A percentile compares a stretch with the other conserved stretches of the same genome.
Conservation (phyloP, 2,113 vertebrate species). For the Cephalopholis sonnerati region DNA sequence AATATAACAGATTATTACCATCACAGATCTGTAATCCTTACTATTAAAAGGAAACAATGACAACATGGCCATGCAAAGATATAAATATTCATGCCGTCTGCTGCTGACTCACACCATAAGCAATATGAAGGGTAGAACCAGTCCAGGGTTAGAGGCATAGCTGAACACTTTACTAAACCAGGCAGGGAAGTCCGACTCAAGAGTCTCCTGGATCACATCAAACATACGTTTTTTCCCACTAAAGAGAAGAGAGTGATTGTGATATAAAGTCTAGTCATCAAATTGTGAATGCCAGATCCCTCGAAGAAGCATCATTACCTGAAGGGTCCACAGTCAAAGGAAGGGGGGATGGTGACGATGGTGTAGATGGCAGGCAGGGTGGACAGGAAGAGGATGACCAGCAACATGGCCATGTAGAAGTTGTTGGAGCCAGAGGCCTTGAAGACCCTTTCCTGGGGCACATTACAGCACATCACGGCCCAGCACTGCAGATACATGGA, state of each 20-base stretch:
- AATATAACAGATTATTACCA: slow-evolving; percentile 2
- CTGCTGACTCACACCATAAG: slow-evolving; percentile 91
- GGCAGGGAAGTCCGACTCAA: slow-evolving; percentile 94
- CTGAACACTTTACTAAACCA: slow-evolving; percentile 96
- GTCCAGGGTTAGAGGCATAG: slow-evolving; percentile 93
- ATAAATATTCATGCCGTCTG: background rate
- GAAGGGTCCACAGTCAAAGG: slow-evolving; percentile 98
- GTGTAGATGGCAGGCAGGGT: slow-evolving; percentile 96
- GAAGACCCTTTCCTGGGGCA: slow-evolving; percentile 95
- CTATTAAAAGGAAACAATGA: background rate
- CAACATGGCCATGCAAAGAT: background rate
- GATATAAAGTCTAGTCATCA: background rate
- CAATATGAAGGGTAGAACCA: slow-evolving; percentile 92
- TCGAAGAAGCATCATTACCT: slow-evolving; percentile 82
- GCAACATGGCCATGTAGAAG: slow-evolving; percentile 97
- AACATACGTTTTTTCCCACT: slow-evolving; percentile 98
- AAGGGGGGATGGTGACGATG: slow-evolving; percentile 95
- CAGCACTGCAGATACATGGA: slow-evolving; percentile 99
- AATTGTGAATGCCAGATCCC: background rate
- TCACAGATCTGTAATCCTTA: background rate
- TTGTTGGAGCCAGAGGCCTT: slow-evolving; percentile 97
- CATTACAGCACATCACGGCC: slow-evolving; percentile 98
- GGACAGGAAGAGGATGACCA: slow-evolving; percentile 97
- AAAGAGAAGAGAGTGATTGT: slow-evolving; percentile 11
- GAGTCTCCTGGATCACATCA: slow-evolving; percentile 95